Percentiles rank a stretch among this genome's conserved stretches.
These are phyloP conservation scores for Apis mellifera DNA, from an alignment of 1,140 invertebrate genomes.

Conservation along the genomic window Amel_HAv3.1 CM009932.2:15037501-15038000, in stretches of 20 bases:
- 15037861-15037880: not conserved
- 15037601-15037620: slow-evolving; percentile 24
- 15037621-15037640: slow-evolving; percentile 25
- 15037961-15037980: slow-evolving; percentile 16
- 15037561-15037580: not conserved
- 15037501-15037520: not conserved
- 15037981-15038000: slow-evolving; percentile 34
- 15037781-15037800: slow-evolving; percentile 43
- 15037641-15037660: slow-evolving; percentile 89
- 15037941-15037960: slow-evolving; percentile 16
- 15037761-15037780: slow-evolving; percentile 60
- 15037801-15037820: slow-evolving; percentile 43
- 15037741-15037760: slow-evolving; percentile 71
- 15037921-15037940: slow-evolving; percentile 31
- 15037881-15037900: not conserved
- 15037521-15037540: not conserved
- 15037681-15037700: slow-evolving; percentile 92
- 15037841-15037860: slow-evolving; percentile 27
- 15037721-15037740: slow-evolving; percentile 73
- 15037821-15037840: slow-evolving; percentile 38
- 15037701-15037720: slow-evolving; percentile 81
- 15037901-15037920: slow-evolving; percentile 30
- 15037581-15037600: not conserved
- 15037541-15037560: not conserved
- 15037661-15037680: slow-evolving; percentile 94